phyloP scores from a whole-genome alignment of 2,113 vertebrate species.

The Parotia lawesii region DNA sequence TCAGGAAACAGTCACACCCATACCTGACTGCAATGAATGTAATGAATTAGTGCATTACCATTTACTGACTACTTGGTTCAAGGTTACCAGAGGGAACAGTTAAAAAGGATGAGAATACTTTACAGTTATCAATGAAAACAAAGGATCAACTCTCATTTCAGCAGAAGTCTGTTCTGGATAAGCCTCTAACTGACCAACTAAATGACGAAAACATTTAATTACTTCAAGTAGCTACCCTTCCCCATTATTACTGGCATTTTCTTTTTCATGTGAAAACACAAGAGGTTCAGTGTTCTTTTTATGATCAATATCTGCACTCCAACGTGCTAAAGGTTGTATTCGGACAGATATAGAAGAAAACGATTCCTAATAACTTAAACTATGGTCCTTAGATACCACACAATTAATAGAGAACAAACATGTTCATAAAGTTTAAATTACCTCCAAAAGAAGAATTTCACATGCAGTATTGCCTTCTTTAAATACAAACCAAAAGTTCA shows the following conservation, averaged over 20 bases:
- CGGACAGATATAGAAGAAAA: background rate
- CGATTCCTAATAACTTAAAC: background rate
- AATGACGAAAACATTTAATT: background rate
- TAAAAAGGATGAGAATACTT: background rate
- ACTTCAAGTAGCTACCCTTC: background rate
- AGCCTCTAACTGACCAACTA: background rate
- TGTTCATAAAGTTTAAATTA: background rate
- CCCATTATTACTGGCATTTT: background rate
- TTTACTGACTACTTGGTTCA: conserved; percentile 8
- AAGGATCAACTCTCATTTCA: background rate
- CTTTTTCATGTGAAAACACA: background rate
- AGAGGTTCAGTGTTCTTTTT: background rate
- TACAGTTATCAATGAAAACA: background rate
- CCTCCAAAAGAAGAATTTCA: background rate
- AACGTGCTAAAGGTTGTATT: background rate
- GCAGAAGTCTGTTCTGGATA: background rate
- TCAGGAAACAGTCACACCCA: conserved; percentile 4
- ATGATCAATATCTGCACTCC: background rate
- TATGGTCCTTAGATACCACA: background rate
- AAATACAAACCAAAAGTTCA: background rate
- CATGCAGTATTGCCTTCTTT: background rate
- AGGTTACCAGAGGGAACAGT: conserved; percentile 29
- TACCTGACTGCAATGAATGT: background rate
- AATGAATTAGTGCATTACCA: background rate
- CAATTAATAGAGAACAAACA: background rate